Base-by-base conservation (phyloP, 2,888 invertebrate species). In the Marasmarcha lunaedactyla region DNA sequence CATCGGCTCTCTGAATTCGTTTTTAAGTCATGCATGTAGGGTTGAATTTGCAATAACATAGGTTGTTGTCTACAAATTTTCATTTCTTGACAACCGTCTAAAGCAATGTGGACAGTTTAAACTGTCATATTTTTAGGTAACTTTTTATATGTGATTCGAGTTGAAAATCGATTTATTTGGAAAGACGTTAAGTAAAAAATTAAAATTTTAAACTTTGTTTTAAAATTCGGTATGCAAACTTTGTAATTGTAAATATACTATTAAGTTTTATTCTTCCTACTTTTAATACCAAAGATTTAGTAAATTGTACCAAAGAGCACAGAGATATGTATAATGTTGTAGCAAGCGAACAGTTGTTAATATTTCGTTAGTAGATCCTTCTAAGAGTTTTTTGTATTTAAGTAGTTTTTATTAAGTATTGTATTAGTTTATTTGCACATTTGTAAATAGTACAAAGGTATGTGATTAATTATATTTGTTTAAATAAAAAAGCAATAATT, bases 401-500 rank as follows among this genome's bases (percentile, higher is more conserved):
- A 45, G 54, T 57, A 62, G 63, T 66, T 63, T 62, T 59, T 10
- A 20, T 55, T 58, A 54, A 46, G 51, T 67, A 58, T 64, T 63
- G 56, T 49, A 37, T 36, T 26, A 39, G 46, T 58, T 52, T 51
- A 51, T 52, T 46, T 46, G 68, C 77, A 78, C 71, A 57, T 69
- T 74, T 79, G 78, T 81, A 78, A 59, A 78, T 76, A 78, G 67
- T 74, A 72, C 67, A 68, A 71, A 65, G 46, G 52, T 66, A 63
- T 57, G 20, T 20, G 20, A 20, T 20, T 20, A 20, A 5, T 20
- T 5, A 55, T 55, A 57, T 50, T 51, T 51, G 61, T 59, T 57
- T 60, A 53, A 71, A 68, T 71, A 66, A 76, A 73, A 53, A 62
- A 72, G 68, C 68, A 73, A 73, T 74, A 66, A 60, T 47, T 56